Base-by-base conservation (phyloP, 2,888 invertebrate genomes). In the Cepaea hortensis region DNA sequence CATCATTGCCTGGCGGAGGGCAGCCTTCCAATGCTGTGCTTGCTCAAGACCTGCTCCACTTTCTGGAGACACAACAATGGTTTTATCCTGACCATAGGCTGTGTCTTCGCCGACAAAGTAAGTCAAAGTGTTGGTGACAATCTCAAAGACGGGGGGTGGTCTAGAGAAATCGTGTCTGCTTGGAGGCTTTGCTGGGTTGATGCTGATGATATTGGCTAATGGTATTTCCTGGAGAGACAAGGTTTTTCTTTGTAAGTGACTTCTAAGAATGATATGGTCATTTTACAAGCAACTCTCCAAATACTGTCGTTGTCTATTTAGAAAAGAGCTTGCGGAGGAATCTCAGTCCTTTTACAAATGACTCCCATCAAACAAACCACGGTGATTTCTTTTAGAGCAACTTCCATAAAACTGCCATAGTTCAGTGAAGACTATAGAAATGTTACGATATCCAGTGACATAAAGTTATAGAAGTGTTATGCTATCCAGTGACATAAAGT, bases 1-100 rank as follows among this genome's bases (percentile, higher is more conserved):
- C 96, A 99, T 96, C 89, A 98, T 95, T 73, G 98, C 99, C 95
- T 98, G 98, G 46, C 98, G 95, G 89, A 99, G 97, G 88, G 97
- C 97, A 18, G 97, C 97, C 95, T 99, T 98, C 99, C 99, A 99
- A 93, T 97, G 97, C 94, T 97, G 96, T 88, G 98, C 98, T 90
- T 98, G 96, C 95, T 98, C 94, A 35, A 93, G 87, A 0, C 98
- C 98, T 81, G 97, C 96, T 85, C 98, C 98, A 92, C 97, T 97
- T 90, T 95, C 95, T 0, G 92, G 90, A 0, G 94, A 93, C 6
- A 90, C 91, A 62, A 94, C 93, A 62, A 91, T 91, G 89, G 91
- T 92, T 81, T 91, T 93, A 75, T 93, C 93, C 85, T 92, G 93
- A 3, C 93, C 93, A 82, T 95, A 95, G 86, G 96, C 95, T 11